phyloP scores from a whole-genome alignment of 2,797 vertebrate genomes.

The Serranus cabrilla region DNA sequence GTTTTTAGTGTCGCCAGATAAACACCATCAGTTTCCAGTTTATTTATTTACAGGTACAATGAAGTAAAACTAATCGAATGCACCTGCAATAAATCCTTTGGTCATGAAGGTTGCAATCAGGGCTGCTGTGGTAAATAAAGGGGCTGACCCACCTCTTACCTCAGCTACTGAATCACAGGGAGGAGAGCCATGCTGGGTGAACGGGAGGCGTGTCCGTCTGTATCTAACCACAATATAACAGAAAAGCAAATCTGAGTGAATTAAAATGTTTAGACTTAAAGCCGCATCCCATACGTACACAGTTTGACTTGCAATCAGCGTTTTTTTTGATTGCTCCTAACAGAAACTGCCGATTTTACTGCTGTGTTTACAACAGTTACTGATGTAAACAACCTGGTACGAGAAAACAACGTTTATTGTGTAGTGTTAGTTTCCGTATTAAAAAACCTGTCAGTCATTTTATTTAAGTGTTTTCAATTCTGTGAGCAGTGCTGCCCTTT shows the following conservation, averaged over 20 bases:
- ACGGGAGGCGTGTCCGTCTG: background rate
- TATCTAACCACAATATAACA: background rate
- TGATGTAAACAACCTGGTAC: background rate
- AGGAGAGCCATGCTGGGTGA: slow-evolving; percentile 6
- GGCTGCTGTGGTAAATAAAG: slow-evolving; percentile 28
- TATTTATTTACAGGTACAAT: slow-evolving; percentile 12
- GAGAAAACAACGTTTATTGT: slow-evolving; percentile 1
- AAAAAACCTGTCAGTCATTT: background rate
- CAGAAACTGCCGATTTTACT: background rate
- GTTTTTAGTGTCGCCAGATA: slow-evolving; percentile 21
- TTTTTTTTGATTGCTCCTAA: background rate
- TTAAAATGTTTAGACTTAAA: background rate
- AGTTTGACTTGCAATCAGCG: background rate
- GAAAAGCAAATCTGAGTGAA: background rate
- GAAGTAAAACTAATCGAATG: slow-evolving; percentile 10
- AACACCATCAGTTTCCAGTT: slow-evolving; percentile 31
- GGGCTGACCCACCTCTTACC: slow-evolving; percentile 1
- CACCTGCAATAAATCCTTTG: slow-evolving; percentile 24
- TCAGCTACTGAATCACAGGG: slow-evolving; percentile 13
- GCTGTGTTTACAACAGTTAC: background rate
- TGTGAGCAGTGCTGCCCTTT: background rate
- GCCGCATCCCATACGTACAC: background rate
- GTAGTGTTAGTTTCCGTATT: background rate
- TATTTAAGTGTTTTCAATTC: slow-evolving; percentile 2
- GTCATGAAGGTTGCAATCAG: slow-evolving; percentile 35